Evolutionary conservation across 1,140 invertebrate genomes (phyloP).

Genomic region (Heliconius hewitsoni): DNA sequence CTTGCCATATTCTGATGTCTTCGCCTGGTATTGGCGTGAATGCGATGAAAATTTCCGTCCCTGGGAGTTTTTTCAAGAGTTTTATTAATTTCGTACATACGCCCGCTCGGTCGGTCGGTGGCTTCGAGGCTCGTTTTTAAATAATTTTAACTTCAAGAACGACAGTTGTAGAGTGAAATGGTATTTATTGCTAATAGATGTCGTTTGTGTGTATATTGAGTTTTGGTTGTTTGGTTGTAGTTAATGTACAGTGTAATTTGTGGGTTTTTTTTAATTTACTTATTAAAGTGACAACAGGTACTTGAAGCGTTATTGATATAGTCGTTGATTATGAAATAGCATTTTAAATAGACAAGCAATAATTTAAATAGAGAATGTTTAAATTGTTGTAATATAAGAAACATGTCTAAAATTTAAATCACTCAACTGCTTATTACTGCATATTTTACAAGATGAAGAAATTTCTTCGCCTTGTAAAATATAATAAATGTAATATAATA

Average conservation of each 20-base stretch:
- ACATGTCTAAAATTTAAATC: too few relatives aligned
- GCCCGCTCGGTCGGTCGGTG: slow-evolving; percentile 10
- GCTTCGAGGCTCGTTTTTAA: slow-evolving; percentile 23
- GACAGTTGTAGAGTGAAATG: slow-evolving; percentile 31
- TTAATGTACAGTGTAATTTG: not conserved
- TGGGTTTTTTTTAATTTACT: not conserved
- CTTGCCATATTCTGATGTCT: slow-evolving; percentile 67
- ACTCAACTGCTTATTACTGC: too few relatives aligned
- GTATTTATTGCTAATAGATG: slow-evolving; percentile 22
- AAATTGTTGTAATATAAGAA: too few relatives aligned
- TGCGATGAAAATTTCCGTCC: slow-evolving; percentile 61
- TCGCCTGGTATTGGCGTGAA: slow-evolving; percentile 77
- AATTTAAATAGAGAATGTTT: too few relatives aligned
- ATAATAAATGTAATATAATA: too few relatives aligned
- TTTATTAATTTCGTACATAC: slow-evolving; percentile 68
- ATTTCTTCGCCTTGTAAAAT: too few relatives aligned
- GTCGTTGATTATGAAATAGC: too few relatives aligned
- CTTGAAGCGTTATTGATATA: too few relatives aligned
- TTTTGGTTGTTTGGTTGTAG: not conserved
- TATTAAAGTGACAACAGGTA: too few relatives aligned
- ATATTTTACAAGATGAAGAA: too few relatives aligned
- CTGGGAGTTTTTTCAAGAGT: slow-evolving; percentile 60
- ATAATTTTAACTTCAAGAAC: slow-evolving; percentile 34
- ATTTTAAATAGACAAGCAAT: too few relatives aligned
- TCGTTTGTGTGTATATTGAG: not conserved